Percentiles rank a stretch among this genome's conserved stretches.
These are phyloP conservation scores for Desmodus rotundus DNA, from an alignment of 2,113 vertebrate species.

Conservation along the genomic window DNA sequence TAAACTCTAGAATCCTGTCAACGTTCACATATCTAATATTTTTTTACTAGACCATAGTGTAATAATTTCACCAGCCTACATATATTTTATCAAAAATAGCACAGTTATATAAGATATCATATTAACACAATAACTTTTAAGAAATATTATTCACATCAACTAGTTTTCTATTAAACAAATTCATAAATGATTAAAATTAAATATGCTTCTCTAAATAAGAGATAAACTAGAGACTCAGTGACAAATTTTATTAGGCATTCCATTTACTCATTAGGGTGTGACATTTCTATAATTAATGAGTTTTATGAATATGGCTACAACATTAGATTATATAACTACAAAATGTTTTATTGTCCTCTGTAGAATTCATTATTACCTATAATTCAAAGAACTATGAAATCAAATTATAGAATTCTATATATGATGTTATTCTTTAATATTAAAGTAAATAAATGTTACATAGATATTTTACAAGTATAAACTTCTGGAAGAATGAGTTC, in stretches of 20 bases:
- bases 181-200: slow-evolving; percentile 47
- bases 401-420: not conserved
- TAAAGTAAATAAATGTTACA: slow-evolving; percentile 5
- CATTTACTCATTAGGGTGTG: not conserved
- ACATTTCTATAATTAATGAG: slow-evolving; percentile 16
- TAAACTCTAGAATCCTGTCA: not conserved
- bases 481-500: not conserved
- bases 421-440: not conserved
- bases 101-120: not conserved
- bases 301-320: not conserved
- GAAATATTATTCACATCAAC: not conserved
- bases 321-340: not conserved
- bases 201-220: slow-evolving; percentile 39
- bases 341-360: slow-evolving; percentile 4
- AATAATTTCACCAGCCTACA: not conserved
- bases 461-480: slow-evolving; percentile 10
- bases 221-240: not conserved
- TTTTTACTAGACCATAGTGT: not conserved
- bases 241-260: slow-evolving; percentile 23
- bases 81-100: slow-evolving; percentile 4
- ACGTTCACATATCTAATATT: not conserved
- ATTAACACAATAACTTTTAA: slow-evolving; percentile 28
- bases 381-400: slow-evolving; percentile 25
- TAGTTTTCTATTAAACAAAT: slow-evolving; percentile 9
- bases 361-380: slow-evolving; percentile 17